Evolutionary conservation across 2,113 vertebrate species (phyloP).

Genomic region (Crotalus helleri): DNA sequence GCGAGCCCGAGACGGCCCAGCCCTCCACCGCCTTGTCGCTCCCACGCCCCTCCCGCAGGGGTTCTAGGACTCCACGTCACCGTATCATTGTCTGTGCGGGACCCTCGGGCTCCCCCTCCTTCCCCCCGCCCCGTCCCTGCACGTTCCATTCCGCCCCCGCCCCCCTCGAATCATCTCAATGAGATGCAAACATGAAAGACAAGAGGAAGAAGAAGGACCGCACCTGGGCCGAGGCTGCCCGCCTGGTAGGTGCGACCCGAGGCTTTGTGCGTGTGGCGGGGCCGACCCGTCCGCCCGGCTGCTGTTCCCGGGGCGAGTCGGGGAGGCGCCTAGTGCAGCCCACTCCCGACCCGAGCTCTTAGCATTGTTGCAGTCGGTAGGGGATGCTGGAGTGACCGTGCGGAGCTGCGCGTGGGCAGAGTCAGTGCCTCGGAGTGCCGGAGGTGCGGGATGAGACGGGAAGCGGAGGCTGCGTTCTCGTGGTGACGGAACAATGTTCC

Average conservation of each 20-base stretch:
- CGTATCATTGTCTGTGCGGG: conserved; percentile 33
- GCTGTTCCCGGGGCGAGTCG: conserved; percentile 25
- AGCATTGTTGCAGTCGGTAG: conserved; percentile 68
- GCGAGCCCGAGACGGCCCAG: conserved; percentile 32
- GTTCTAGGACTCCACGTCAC: conserved; percentile 30
- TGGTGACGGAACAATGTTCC: conserved; percentile 5
- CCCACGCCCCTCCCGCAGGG: conserved; percentile 39
- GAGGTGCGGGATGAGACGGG: conserved; percentile 3
- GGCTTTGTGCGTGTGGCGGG: conserved; percentile 17
- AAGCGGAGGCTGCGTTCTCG: not conserved
- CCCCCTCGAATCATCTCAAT: conserved; percentile 67
- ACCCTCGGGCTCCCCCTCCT: conserved; percentile 44
- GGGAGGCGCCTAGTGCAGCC: conserved; percentile 46
- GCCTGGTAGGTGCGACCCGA: conserved; percentile 75
- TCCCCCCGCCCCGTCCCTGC: conserved; percentile 45
- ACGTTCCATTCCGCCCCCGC: conserved; percentile 47
- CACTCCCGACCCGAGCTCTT: conserved; percentile 50
- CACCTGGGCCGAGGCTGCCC: conserved; percentile 84
- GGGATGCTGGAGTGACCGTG: conserved; percentile 56
- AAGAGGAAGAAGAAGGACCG: conserved; percentile 85
- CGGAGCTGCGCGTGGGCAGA: conserved; percentile 40
- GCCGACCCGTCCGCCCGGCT: conserved; percentile 11
- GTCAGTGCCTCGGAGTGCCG: not conserved
- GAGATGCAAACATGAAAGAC: conserved; percentile 84
- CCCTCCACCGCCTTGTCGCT: conserved; percentile 14